Conservation (phyloP, 2,888 invertebrate genomes). For the Pinctada fucata region DNA sequence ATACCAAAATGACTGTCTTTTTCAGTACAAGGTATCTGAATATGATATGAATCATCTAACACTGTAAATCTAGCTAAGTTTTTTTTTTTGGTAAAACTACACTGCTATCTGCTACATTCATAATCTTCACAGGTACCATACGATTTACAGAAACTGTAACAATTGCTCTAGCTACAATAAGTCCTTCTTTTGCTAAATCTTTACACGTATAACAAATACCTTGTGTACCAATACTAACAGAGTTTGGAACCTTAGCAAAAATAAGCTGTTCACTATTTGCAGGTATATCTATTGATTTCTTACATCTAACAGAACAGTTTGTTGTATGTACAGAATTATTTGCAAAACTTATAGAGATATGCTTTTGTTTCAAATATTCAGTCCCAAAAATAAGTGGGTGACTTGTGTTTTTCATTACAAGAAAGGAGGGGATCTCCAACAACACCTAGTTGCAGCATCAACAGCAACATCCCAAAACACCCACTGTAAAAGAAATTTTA, state of each 20-base stretch:
- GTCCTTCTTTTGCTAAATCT: slow-evolving; percentile 3
- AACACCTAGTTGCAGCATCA: too few species aligned
- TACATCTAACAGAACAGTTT: neutral
- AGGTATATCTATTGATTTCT: neutral
- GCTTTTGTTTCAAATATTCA: too few species aligned
- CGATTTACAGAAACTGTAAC: neutral
- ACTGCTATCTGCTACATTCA: too few species aligned
- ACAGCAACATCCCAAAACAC: too few species aligned
- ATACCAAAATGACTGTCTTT: too few species aligned
- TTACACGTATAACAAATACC: slow-evolving; percentile 23
- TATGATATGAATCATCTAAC: slow-evolving; percentile 1
- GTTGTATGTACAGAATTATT: too few species aligned
- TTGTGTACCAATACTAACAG: slow-evolving; percentile 21
- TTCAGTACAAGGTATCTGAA: too few species aligned
- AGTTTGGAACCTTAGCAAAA: slow-evolving; percentile 9
- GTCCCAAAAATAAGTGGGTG: slow-evolving; percentile 27
- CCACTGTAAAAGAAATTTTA: slow-evolving; percentile 4
- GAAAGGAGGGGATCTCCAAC: too few species aligned
- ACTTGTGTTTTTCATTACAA: slow-evolving; percentile 3
- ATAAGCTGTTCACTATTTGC: too few species aligned
- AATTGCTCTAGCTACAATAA: slow-evolving; percentile 17
- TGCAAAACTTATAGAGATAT: too few species aligned
- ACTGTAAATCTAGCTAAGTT: neutral
- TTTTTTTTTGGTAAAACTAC: neutral
- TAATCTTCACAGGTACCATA: too few species aligned